phyloP scores from a whole-genome alignment of 2,797 vertebrate genomes.

The Diceros bicornis region DNA sequence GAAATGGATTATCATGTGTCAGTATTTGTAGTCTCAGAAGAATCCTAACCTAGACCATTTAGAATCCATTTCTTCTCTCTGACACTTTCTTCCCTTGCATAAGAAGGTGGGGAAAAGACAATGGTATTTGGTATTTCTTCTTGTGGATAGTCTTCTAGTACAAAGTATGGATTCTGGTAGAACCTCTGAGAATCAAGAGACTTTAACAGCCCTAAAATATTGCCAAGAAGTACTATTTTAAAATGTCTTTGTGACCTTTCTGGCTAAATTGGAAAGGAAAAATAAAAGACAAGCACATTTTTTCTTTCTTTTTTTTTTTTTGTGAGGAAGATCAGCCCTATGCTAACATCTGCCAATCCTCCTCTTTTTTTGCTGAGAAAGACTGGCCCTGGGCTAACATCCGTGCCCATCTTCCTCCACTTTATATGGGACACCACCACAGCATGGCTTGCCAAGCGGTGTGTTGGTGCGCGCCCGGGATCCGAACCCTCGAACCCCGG shows the following conservation, averaged over 20 bases:
- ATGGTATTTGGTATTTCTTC: conserved; percentile 14
- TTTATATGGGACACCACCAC: too few species aligned
- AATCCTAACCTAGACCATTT: conserved; percentile 43
- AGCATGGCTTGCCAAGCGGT: too few species aligned
- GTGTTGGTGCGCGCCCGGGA: too few species aligned
- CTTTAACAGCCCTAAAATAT: conserved; percentile 73
- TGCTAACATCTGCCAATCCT: too few species aligned
- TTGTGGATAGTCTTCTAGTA: conserved; percentile 48
- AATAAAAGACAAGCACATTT: conserved; percentile 70
- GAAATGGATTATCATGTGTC: conserved; percentile 40
- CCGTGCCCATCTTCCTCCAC: too few species aligned
- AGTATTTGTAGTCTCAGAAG: background rate
- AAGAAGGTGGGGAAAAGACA: background rate
- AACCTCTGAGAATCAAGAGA: conserved; percentile 60
- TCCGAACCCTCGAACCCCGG: too few species aligned
- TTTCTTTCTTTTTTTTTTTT: conserved; percentile 61
- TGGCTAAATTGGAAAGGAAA: conserved; percentile 78
- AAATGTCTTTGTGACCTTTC: conserved; percentile 80
- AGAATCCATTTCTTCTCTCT: conserved; percentile 48
- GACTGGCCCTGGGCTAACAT: too few species aligned
- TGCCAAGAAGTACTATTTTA: conserved; percentile 72
- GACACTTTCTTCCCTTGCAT: background rate
- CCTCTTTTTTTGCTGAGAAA: too few species aligned
- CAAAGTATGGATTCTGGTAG: conserved; percentile 37
- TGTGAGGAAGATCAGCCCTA: too few species aligned